Conservation (phyloP, 2,797 vertebrate genomes). For the Margarornis squamiger region DNA sequence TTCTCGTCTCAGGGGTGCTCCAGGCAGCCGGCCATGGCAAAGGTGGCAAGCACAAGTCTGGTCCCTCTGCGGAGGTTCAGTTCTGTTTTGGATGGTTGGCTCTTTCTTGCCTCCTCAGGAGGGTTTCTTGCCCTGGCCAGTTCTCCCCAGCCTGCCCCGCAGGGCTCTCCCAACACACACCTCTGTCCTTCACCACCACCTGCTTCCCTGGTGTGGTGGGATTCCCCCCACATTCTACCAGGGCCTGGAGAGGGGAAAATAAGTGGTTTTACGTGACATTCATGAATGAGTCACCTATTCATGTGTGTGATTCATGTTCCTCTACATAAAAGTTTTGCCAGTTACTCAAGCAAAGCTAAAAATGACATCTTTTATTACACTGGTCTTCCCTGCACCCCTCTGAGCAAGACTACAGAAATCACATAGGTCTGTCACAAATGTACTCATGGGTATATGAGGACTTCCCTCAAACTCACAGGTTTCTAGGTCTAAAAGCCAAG, state of each 20-base stretch:
- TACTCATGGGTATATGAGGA: neutral
- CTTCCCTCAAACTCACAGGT: neutral
- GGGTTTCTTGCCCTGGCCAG: neutral
- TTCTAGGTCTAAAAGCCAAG: neutral
- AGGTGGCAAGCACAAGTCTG: accelerated
- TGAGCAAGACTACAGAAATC: neutral
- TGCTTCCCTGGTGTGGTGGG: neutral
- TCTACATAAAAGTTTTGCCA: neutral
- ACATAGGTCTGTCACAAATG: neutral
- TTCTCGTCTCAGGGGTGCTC: neutral
- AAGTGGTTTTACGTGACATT: neutral
- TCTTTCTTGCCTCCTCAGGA: neutral
- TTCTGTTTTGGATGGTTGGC: neutral
- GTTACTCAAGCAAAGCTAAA: neutral
- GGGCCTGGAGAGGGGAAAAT: neutral
- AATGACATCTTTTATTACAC: neutral
- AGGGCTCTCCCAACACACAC: neutral
- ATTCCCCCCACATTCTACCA: accelerated
- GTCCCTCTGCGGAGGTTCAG: accelerated
- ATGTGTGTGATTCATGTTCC: neutral
- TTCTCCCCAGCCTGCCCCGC: neutral
- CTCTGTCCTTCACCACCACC: neutral
- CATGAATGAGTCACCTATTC: slow-evolving; percentile 11
- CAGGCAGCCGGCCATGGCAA: accelerated
- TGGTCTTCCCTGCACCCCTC: neutral